Evolutionary conservation across 1,140 invertebrate genomes (phyloP).

Genomic region (Drosophila sturtevanti): DNA sequence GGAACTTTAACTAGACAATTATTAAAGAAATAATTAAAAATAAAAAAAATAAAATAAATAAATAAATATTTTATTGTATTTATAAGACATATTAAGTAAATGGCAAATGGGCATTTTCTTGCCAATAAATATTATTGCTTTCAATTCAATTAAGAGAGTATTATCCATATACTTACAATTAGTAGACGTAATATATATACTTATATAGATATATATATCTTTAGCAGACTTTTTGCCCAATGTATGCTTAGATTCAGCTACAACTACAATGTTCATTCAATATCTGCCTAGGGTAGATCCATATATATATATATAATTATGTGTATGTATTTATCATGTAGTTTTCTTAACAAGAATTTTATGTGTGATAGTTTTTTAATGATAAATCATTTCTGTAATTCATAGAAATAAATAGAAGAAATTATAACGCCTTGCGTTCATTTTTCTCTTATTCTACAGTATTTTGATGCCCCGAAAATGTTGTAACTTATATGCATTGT

Average conservation of each 20-base stretch:
- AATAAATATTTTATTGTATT: conserved; percentile 18
- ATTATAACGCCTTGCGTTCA: conserved; percentile 35
- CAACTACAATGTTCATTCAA: neutral
- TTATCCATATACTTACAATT: conserved; percentile 27
- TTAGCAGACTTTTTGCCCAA: neutral
- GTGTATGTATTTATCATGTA: conserved; percentile 55
- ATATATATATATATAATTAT: conserved; percentile 7
- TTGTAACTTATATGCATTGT: conserved; percentile 46
- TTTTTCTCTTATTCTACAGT: conserved; percentile 26
- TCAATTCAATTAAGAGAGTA: conserved; percentile 62
- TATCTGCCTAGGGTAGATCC: neutral
- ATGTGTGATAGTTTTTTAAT: conserved; percentile 79
- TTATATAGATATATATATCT: no score
- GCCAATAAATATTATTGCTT: conserved; percentile 34
- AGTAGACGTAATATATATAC: neutral
- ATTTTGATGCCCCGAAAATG: conserved; percentile 35
- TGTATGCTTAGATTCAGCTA: neutral
- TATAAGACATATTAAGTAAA: conserved; percentile 26
- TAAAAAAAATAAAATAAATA: no score
- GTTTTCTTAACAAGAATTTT: conserved; percentile 47
- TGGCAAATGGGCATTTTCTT: conserved; percentile 20
- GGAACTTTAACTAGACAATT: conserved; percentile 8
- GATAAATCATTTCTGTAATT: conserved; percentile 47
- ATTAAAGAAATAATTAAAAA: no score
- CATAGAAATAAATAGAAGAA: conserved; percentile 21